Evolutionary conservation across 2,797 vertebrate species (phyloP).

Genomic region (Carapus acus): DNA sequence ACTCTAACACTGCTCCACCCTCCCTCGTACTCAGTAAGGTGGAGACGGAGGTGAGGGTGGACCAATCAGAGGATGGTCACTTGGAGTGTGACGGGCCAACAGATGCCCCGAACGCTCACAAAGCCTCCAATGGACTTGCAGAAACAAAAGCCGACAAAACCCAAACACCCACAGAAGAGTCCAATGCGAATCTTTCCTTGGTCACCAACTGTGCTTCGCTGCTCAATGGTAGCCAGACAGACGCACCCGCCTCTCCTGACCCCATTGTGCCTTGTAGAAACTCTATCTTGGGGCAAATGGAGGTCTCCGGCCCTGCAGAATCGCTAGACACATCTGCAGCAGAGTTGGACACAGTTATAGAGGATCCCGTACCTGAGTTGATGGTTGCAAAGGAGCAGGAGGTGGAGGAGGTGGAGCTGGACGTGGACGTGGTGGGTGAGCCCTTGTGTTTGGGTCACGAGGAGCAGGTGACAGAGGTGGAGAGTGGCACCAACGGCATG

Average conservation of each 20-base stretch:
- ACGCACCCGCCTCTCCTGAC: slow-evolving; percentile 73
- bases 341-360: slow-evolving; percentile 49
- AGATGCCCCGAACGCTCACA: slow-evolving; percentile 72
- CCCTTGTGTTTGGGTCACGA: slow-evolving; percentile 77
- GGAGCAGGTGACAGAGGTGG: slow-evolving; percentile 69
- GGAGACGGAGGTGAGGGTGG: slow-evolving; percentile 64
- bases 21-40: slow-evolving; percentile 48
- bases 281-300: slow-evolving; percentile 78
- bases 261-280: slow-evolving; percentile 95
- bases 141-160: slow-evolving; percentile 76
- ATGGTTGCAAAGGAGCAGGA: slow-evolving; percentile 83
- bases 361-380: slow-evolving; percentile 75
- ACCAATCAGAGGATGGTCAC: slow-evolving; percentile 43
- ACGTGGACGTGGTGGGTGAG: slow-evolving; percentile 90
- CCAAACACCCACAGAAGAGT: slow-evolving; percentile 69
- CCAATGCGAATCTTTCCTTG: slow-evolving; percentile 75
- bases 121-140: slow-evolving; percentile 85
- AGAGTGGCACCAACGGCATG: slow-evolving; percentile 48
- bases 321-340: slow-evolving; percentile 32
- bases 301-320: slow-evolving; percentile 65
- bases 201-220: slow-evolving; percentile 69
- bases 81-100: slow-evolving; percentile 62
- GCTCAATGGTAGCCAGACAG: slow-evolving; percentile 80
- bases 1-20: slow-evolving; percentile 38
- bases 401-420: slow-evolving; percentile 78